A percentile compares a stretch with the other conserved stretches of the same genome.
phyloP scores from a whole-genome alignment of 2,113 vertebrate genomes.

The Cephalopterus ornatus region DNA sequence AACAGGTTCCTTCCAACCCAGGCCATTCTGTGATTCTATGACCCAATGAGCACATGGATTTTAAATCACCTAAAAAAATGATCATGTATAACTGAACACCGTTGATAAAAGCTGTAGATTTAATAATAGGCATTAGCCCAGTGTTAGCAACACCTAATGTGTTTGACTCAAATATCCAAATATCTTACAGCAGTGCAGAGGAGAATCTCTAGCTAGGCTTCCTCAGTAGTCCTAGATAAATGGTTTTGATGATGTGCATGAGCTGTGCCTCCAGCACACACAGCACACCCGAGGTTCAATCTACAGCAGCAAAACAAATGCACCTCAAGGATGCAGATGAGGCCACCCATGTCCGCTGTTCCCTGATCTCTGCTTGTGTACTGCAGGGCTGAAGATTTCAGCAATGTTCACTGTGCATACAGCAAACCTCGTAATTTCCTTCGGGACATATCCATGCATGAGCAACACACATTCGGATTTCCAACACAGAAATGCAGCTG shows the following conservation, averaged over 20 bases:
- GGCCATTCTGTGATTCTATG: not conserved
- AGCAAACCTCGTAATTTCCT: not conserved
- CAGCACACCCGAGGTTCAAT: not conserved
- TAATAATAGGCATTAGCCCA: not conserved
- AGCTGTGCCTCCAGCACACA: not conserved
- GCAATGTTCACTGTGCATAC: not conserved
- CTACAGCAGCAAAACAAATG: not conserved
- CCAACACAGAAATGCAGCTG: not conserved
- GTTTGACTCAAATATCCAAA: not conserved
- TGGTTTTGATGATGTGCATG: not conserved
- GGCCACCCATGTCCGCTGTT: not conserved
- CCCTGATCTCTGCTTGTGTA: not conserved
- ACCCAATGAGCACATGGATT: not conserved
- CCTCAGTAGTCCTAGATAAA: not conserved
- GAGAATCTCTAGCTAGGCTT: not conserved
- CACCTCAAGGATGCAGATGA: not conserved
- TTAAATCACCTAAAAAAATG: not conserved
- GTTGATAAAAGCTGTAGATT: not conserved
- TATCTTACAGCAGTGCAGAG: not conserved
- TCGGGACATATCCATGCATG: not conserved
- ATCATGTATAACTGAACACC: fast-evolving
- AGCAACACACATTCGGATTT: not conserved
- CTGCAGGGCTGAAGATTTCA: not conserved
- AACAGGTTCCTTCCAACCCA: not conserved
- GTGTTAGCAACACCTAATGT: not conserved